phyloP scores from a whole-genome alignment of 2,797 vertebrate species.

The Ibycter americanus region DNA sequence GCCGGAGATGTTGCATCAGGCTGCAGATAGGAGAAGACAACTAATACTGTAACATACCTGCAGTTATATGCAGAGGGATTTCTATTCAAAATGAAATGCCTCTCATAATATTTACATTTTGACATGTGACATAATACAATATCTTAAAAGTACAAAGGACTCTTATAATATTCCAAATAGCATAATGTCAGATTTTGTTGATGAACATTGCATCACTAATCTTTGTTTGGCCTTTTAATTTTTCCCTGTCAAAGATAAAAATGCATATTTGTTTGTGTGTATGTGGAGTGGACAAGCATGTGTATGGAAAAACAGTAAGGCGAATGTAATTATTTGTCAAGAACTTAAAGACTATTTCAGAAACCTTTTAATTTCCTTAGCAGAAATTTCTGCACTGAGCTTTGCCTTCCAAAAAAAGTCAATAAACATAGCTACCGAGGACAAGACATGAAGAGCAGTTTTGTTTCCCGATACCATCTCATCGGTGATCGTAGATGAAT shows the following conservation, averaged over 20 bases:
- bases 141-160: neutral
- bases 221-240: neutral
- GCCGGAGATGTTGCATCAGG: neutral
- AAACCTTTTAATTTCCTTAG: neutral
- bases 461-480: conserved; percentile 60
- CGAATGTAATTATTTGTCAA: neutral
- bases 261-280: neutral
- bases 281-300: neutral
- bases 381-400: conserved; percentile 1
- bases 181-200: neutral
- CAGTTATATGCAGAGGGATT: neutral
- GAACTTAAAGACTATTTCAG: neutral
- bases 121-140: neutral
- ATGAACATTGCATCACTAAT: neutral
- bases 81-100: neutral
- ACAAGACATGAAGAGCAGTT: neutral
- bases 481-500: conserved; percentile 83
- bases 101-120: neutral
- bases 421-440: neutral
- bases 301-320: neutral
- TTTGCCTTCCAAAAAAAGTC: neutral
- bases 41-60: neutral
- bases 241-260: neutral
- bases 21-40: neutral
- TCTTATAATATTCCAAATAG: neutral